Conservation (phyloP, 2,888 invertebrate genomes). For the Xestia sexstrigata region DNA sequence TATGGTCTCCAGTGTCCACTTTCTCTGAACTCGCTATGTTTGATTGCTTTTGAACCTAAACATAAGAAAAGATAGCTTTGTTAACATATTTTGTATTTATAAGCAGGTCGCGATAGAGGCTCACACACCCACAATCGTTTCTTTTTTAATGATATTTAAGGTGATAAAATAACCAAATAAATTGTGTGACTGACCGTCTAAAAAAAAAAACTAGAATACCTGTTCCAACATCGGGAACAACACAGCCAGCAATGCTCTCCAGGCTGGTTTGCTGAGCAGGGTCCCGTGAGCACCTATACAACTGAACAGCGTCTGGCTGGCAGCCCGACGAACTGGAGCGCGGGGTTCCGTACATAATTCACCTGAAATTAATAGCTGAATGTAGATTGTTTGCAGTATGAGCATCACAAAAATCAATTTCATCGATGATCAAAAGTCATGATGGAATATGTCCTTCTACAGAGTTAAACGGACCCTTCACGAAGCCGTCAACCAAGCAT, state of each 20-base stretch:
- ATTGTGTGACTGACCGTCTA: too few relatives aligned
- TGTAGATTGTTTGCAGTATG: neutral
- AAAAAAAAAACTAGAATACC: conserved; percentile 86
- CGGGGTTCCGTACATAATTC: conserved; percentile 98
- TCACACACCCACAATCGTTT: too few relatives aligned
- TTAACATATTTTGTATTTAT: too few relatives aligned
- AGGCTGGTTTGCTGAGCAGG: conserved; percentile 96
- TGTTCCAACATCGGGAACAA: conserved; percentile 98
- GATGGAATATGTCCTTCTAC: too few relatives aligned
- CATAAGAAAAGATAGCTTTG: too few relatives aligned
- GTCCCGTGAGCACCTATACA: conserved; percentile 99
- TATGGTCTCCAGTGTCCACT: conserved; percentile 97
- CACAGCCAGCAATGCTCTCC: conserved; percentile 98
- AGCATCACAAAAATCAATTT: too few relatives aligned
- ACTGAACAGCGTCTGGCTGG: conserved; percentile 99
- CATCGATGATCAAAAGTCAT: too few relatives aligned
- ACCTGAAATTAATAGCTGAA: conserved; percentile 82
- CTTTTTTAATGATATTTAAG: too few relatives aligned
- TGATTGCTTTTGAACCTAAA: conserved; percentile 93
- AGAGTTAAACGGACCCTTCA: too few relatives aligned
- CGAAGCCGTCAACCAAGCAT: too few relatives aligned
- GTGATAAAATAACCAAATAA: too few relatives aligned
- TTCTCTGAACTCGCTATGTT: conserved; percentile 94
- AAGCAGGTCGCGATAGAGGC: too few relatives aligned
- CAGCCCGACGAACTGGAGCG: conserved; percentile 99